Evolutionary conservation across 2,113 vertebrate genomes (phyloP).

Genomic region (Gavia stellata): DNA sequence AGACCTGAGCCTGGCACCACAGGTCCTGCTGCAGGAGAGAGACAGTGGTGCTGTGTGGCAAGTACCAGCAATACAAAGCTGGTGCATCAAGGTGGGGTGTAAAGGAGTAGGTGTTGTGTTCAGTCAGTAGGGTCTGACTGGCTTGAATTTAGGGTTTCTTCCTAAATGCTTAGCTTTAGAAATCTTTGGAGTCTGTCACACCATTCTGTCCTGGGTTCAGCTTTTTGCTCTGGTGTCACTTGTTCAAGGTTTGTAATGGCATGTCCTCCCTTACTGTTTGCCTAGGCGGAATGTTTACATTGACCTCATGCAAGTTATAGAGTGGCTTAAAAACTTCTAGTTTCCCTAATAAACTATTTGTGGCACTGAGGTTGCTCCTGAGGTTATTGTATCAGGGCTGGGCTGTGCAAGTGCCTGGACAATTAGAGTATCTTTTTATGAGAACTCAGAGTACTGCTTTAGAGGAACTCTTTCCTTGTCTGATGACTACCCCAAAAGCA

Average conservation of each 20-base stretch:
- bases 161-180: background rate
- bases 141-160: background rate
- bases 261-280: background rate
- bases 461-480: background rate
- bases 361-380: background rate
- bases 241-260: background rate
- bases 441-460: background rate
- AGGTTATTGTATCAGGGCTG: constrained; percentile 1
- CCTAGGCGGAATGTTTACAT: background rate
- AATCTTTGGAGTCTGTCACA: background rate
- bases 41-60: fast-evolving
- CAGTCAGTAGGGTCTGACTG: background rate
- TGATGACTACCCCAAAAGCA: background rate
- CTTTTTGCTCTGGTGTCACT: background rate
- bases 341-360: constrained; percentile 26
- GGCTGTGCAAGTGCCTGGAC: background rate
- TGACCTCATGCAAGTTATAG: background rate
- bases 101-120: background rate
- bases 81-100: background rate
- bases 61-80: background rate
- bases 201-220: background rate
- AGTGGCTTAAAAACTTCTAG: background rate
- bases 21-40: background rate
- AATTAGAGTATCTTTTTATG: background rate
- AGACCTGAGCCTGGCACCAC: fast-evolving